Evolutionary conservation across 1,140 invertebrate genomes (phyloP), one percentile per base, ranked within the genome.

Genomic region (Stegodyphus mimosarum): DNA sequence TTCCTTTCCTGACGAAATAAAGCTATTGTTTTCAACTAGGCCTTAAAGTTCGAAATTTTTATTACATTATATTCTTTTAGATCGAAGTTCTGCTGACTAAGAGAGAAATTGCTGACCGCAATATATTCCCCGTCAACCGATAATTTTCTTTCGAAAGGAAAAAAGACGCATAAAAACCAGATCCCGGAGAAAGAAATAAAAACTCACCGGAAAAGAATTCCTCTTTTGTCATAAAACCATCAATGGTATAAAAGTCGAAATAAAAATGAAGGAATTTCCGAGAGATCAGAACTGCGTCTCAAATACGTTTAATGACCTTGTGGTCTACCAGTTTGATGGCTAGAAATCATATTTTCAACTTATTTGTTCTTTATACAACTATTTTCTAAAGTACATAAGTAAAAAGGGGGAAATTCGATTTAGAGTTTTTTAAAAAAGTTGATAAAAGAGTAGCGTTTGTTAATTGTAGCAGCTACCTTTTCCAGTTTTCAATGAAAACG

Each of bases 251-350:
- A 78, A 78, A 66, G 5, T 52, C 6, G 15, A 51, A 71, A 71
- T 0, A 9, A 49, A 50, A 72, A 72, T n/a, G 13, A 15, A n/a
- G 6, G 48, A 69, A 9, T 18, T 63, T 50, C 64, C 1, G 33
- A 63, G 74, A 51, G 18, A 11, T 48, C 69, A 51, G 52, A 69
- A n/a, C 51, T 49, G 33, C 13, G 64, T 33, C 33, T 64, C 64
- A 67, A 78, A 69, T 7, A 78, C 64, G 67, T 78, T 67, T 78
- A 78, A 78, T 50, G 76, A 78, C 52, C 64, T 67, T 69, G 53
- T 69, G 17, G 50, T 69, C 49, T 10, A 50, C 52, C 76, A 53
- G 17, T 78, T 78, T 52, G n/a, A 9, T 11, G 33, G 64, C 52
- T 15, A 7, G 18, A 78, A 69, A 64, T 76, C 51, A 53, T 69